Evolutionary conservation across 2,797 vertebrate species (phyloP), one percentile per base, ranked within the genome.

Genomic region (Coendou prehensilis): DNA sequence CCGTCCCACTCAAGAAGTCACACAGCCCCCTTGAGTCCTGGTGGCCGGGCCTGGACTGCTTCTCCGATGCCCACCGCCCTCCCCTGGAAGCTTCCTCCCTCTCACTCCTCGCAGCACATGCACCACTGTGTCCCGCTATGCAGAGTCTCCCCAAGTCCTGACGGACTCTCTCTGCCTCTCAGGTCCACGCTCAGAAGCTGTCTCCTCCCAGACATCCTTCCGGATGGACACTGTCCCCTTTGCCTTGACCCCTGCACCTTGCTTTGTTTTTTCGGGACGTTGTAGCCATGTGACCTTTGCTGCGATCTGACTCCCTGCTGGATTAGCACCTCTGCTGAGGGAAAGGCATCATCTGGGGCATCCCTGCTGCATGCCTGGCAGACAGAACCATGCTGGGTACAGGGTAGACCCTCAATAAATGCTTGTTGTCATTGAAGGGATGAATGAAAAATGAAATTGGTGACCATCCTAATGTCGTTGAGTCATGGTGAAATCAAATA

Each of bases 281-380:
- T 45, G 17, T 10, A 9, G 17, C 47, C 10, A 2, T 28, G 30
- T 11, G 22, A 30, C 8, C 26, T 57, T 57, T 23, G 2, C 64
- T 54, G 22, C 1, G 6, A 4, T 9, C 76, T 37, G 37, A 56
- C 17, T 41, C 41, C 41, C 0, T 59, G 2, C 63, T 56, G 57
- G 52, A 64, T 45, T 8, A 30, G 52, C 41, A 26, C 0, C n/a
- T 61, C 47, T 0, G 14, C 2, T 1, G 0, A 13, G 10, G 54
- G 59, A 56, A 14, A 33, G 17, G 57, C 2, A 3, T 30, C 1
- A 0, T 45, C 85, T 10, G 30, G 1, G 52, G 47, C 45, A 50
- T 86, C 28, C 56, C 18, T 45, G 67, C 33, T 6, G 2, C 2
- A 7, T 47, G 50, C 59, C 50, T 26, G 10, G 14, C 5, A 59